Percentiles rank a stretch among this genome's conserved stretches.
These are phyloP conservation scores for Steinernema scapterisci DNA, from an alignment of 2,888 invertebrate genomes.

Conservation along the genomic window DNA sequence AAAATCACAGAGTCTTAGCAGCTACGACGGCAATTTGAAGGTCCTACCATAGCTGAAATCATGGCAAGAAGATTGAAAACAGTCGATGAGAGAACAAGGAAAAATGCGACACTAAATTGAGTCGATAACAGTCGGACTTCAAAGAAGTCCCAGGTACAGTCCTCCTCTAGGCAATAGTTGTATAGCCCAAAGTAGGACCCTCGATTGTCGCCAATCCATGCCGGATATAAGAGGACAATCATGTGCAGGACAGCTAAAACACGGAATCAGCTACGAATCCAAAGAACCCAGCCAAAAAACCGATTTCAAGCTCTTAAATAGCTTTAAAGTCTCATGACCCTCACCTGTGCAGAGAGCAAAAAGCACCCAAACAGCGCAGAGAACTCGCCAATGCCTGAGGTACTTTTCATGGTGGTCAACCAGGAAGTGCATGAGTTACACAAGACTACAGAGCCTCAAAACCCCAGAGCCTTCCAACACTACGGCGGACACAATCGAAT, in stretches of 20 bases:
- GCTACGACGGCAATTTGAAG: too few relatives aligned
- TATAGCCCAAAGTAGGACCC: constrained; percentile 89
- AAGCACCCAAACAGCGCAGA: constrained; percentile 95
- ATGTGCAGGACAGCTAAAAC: too few relatives aligned
- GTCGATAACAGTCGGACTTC: constrained; percentile 77
- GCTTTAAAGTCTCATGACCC: too few relatives aligned
- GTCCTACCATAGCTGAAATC: constrained; percentile 77
- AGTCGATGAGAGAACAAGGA: constrained; percentile 83
- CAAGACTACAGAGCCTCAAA: background rate
- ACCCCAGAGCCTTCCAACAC: too few relatives aligned
- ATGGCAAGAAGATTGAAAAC: constrained; percentile 84
- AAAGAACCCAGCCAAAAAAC: too few relatives aligned
- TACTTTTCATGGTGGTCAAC: constrained; percentile 63
- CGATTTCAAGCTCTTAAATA: too few relatives aligned
- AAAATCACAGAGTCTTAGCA: too few relatives aligned
- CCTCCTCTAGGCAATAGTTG: constrained; percentile 76
- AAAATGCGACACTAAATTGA: constrained; percentile 84
- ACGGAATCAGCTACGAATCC: too few relatives aligned
- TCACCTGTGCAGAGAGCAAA: constrained; percentile 81
- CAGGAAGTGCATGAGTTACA: constrained; percentile 3
- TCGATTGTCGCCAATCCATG: constrained; percentile 70
- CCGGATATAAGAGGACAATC: constrained; percentile 84
- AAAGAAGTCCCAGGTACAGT: constrained; percentile 34
- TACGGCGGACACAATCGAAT: background rate
- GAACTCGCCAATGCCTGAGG: constrained; percentile 74